These are phyloP conservation scores for Lagopus muta DNA, from an alignment of 2,113 vertebrate species.

Conservation along the genomic window DNA sequence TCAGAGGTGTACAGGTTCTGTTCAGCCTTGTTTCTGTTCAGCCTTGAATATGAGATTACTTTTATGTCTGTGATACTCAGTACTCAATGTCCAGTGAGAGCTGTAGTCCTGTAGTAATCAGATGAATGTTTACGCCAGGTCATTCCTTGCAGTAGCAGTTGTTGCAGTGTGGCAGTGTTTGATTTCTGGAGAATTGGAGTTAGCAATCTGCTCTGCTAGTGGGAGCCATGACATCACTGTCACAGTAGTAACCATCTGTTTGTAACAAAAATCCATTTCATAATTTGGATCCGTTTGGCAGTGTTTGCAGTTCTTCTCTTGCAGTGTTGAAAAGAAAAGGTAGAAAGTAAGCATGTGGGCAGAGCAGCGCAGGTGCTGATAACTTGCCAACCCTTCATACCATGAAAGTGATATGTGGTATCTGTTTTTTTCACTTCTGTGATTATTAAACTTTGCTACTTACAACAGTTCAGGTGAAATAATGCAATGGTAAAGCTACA, in stretches of 20 bases:
- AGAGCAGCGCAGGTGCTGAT: neutral
- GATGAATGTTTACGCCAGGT: accelerated
- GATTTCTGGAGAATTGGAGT: neutral
- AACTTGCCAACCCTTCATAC: accelerated
- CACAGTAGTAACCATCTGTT: slow-evolving; percentile 18
- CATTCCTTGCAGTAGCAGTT: accelerated
- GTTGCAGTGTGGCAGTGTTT: accelerated
- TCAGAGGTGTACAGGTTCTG: neutral
- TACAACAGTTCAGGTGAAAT: neutral
- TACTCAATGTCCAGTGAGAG: neutral
- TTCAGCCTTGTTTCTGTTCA: neutral
- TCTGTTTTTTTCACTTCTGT: neutral
- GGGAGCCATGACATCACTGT: neutral
- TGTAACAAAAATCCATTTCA: neutral
- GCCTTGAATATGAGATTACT: neutral
- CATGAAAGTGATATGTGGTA: neutral
- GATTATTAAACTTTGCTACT: neutral
- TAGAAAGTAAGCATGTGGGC: neutral
- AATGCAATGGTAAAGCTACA: neutral
- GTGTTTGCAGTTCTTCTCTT: neutral
- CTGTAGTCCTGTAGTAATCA: accelerated
- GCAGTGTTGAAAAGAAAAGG: neutral
- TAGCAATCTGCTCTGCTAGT: neutral
- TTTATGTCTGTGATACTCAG: neutral
- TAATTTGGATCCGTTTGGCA: neutral